Evolutionary conservation across 2,888 invertebrate genomes (phyloP).

Genomic region (Volucella zonaria): DNA sequence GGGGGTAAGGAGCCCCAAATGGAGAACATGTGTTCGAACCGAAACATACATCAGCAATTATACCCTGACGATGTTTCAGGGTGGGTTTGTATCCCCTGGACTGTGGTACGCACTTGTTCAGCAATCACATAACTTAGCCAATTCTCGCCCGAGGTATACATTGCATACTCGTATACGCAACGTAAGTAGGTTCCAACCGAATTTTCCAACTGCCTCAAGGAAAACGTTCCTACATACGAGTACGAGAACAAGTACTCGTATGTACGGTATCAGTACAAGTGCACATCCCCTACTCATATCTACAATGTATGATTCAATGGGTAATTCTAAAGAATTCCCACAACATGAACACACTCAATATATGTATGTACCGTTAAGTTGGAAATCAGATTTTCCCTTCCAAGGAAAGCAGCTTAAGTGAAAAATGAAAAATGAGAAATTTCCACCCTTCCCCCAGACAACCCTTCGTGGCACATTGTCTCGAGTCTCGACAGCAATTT

Average conservation of each 20-base stretch:
- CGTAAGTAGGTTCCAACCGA: not conserved
- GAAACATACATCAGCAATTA: slow-evolving; percentile 57
- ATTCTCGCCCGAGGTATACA: slow-evolving; percentile 50
- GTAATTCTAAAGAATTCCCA: slow-evolving; percentile 35
- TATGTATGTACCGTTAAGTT: slow-evolving; percentile 34
- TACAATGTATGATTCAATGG: not conserved
- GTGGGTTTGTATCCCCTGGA: slow-evolving; percentile 14
- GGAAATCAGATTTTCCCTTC: slow-evolving; percentile 57
- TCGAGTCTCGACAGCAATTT: slow-evolving; percentile 41
- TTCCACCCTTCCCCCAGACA: not conserved
- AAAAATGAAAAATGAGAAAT: slow-evolving; percentile 9
- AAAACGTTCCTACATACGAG: not conserved
- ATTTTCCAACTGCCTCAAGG: not conserved
- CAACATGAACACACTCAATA: slow-evolving; percentile 50
- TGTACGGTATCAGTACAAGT: not conserved
- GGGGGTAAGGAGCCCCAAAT: slow-evolving; percentile 12
- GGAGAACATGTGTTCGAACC: slow-evolving; percentile 54
- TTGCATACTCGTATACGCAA: slow-evolving; percentile 32
- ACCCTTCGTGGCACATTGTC: not conserved
- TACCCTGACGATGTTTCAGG: slow-evolving; percentile 8
- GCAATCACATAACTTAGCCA: slow-evolving; percentile 58
- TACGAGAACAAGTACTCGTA: not conserved
- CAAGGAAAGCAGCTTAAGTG: slow-evolving; percentile 32
- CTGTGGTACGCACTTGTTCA: slow-evolving; percentile 45
- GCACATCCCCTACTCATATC: not conserved